Evolutionary conservation across 2,888 invertebrate species (phyloP).

Genomic region (Cosmorhoe ocellata): DNA sequence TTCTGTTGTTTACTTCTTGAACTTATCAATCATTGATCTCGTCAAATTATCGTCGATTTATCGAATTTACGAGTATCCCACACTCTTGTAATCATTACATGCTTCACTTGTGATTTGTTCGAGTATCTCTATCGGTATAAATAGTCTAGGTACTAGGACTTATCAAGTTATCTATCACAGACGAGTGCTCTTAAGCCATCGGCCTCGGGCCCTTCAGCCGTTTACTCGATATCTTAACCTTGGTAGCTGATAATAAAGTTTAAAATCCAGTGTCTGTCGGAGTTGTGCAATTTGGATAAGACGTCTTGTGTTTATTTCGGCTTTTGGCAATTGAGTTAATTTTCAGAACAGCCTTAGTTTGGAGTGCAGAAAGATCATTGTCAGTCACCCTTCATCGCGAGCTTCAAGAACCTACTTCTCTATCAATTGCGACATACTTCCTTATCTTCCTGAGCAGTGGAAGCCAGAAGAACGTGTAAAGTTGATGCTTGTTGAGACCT

Average conservation of each 20-base stretch:
- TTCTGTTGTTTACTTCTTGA: background rate
- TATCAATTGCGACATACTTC: no score
- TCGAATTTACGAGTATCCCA: slow-evolving; percentile 2
- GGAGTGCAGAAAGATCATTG: no score
- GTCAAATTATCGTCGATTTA: slow-evolving; percentile 1
- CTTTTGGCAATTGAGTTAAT: background rate
- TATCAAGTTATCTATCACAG: slow-evolving; percentile 18
- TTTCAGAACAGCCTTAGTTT: no score
- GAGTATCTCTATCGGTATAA: slow-evolving; percentile 21
- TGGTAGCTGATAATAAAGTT: slow-evolving; percentile 18
- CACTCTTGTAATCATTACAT: slow-evolving; percentile 5
- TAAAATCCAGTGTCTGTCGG: slow-evolving; percentile 13
- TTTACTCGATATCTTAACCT: slow-evolving; percentile 17
- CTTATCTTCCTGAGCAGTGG: no score
- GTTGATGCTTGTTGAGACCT: no score
- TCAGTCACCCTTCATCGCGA: no score
- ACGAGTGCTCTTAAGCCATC: slow-evolving; percentile 22
- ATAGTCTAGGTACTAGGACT: slow-evolving; percentile 10
- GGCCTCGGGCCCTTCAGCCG: slow-evolving; percentile 2
- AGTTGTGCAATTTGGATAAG: slow-evolving; percentile 10
- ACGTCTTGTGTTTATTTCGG: slow-evolving; percentile 5
- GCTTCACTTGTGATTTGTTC: slow-evolving; percentile 1
- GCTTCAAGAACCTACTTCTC: no score
- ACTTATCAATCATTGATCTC: slow-evolving; percentile 14
- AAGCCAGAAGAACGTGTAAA: no score